Evolutionary conservation across 1,140 invertebrate genomes (phyloP).

Genomic region (Hyles vespertilio): DNA sequence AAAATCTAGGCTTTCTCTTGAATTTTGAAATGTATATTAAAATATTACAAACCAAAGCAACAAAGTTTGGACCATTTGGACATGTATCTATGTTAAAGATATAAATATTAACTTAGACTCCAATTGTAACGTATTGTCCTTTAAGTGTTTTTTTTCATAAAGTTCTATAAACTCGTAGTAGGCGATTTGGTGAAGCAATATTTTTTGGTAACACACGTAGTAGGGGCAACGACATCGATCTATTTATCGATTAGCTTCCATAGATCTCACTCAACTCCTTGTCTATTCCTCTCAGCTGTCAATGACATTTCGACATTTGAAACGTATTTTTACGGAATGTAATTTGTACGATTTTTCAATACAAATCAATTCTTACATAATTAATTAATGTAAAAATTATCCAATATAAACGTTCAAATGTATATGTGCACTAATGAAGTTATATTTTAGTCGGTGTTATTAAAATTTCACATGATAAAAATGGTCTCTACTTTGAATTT

Average conservation of each 20-base stretch:
- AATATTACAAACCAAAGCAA: no score
- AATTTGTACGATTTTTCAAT: constrained; percentile 35
- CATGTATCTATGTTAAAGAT: no score
- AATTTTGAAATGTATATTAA: no score
- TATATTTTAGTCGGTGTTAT: constrained; percentile 19
- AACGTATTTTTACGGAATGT: constrained; percentile 49
- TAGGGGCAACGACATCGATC: constrained; percentile 35
- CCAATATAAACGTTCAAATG: constrained; percentile 13
- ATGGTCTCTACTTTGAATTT: constrained; percentile 63
- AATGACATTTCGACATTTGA: constrained; percentile 65
- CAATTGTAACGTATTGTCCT: no score
- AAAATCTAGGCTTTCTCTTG: no score
- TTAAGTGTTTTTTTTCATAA: no score
- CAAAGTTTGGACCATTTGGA: no score
- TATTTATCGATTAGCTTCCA: constrained; percentile 54
- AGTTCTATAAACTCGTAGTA: no score
- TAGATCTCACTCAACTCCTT: constrained; percentile 48
- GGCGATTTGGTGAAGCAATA: no score
- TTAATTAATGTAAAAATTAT: constrained; percentile 25
- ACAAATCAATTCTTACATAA: constrained; percentile 37
- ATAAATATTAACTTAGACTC: no score
- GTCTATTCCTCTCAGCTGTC: constrained; percentile 67
- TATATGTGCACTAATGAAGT: constrained; percentile 13
- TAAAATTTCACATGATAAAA: constrained; percentile 32
- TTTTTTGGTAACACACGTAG: no score